These are phyloP conservation scores for Rissa tridactyla DNA, from an alignment of 2,113 vertebrate genomes.

Conservation along the genomic window DNA sequence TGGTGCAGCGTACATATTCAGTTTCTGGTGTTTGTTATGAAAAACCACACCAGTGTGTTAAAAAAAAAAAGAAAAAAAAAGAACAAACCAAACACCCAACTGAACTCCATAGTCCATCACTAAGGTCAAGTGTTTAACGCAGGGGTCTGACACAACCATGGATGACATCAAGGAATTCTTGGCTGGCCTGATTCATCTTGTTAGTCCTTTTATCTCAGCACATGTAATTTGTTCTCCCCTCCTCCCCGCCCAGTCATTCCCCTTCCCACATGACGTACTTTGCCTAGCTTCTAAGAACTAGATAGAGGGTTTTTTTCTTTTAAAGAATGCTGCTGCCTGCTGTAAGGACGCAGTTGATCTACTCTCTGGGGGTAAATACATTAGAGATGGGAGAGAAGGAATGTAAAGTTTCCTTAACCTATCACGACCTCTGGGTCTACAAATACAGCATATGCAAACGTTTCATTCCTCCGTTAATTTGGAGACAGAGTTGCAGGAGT, in stretches of 20 bases:
- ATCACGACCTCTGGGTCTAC: neutral
- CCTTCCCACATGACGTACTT: neutral
- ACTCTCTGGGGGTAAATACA: neutral
- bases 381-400: neutral
- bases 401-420: neutral
- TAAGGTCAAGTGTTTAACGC: neutral
- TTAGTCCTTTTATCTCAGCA: neutral
- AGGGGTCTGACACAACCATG: neutral
- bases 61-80: neutral
- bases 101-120: neutral
- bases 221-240: neutral
- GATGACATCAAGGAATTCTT: neutral
- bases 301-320: neutral
- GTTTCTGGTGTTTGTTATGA: neutral
- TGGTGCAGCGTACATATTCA: neutral
- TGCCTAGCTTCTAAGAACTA: neutral
- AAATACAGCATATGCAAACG: neutral
- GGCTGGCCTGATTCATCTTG: neutral
- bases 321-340: neutral
- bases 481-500: neutral
- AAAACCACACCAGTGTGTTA: neutral
- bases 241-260: neutral
- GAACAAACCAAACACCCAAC: neutral
- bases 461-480: neutral
- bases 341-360: neutral